phyloP scores from a whole-genome alignment of 2,888 invertebrate genomes.

The Eucera pruinosa region DNA sequence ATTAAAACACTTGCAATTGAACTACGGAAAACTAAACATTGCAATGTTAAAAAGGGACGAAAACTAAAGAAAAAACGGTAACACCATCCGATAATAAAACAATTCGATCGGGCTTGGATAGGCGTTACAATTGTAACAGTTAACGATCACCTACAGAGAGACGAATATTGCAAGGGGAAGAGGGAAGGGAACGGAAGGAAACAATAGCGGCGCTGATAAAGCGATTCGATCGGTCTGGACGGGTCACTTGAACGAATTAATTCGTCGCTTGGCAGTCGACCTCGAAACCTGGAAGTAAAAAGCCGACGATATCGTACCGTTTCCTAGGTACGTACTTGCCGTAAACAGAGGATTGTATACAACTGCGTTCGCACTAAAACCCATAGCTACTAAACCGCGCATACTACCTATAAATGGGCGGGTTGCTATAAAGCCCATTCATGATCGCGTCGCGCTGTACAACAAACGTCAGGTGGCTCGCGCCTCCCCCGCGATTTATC shows the following conservation, averaged over 20 bases:
- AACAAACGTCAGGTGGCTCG: slow-evolving; percentile 70
- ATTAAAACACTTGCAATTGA: too few relatives aligned
- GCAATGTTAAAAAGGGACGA: not conserved
- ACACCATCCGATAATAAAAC: too few relatives aligned
- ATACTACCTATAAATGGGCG: slow-evolving; percentile 74
- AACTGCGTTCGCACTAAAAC: slow-evolving; percentile 71
- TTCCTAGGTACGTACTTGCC: slow-evolving; percentile 64
- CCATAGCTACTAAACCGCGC: slow-evolving; percentile 76
- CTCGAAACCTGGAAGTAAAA: slow-evolving; percentile 50
- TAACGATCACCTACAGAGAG: not conserved
- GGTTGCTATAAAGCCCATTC: slow-evolving; percentile 78
- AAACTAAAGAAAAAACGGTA: too few relatives aligned
- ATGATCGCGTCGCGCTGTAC: slow-evolving; percentile 75
- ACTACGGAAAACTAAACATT: too few relatives aligned
- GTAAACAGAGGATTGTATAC: slow-evolving; percentile 72
- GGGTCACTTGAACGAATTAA: slow-evolving; percentile 30
- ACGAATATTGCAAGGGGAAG: not conserved
- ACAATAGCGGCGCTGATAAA: not conserved
- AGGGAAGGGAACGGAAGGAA: too few relatives aligned
- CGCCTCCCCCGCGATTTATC: slow-evolving; percentile 72
- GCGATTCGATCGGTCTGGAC: not conserved
- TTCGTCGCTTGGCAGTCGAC: slow-evolving; percentile 21
- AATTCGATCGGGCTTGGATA: too few relatives aligned
- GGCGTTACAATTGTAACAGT: too few relatives aligned
- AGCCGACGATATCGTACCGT: slow-evolving; percentile 56